These are phyloP conservation scores for Drosophila affinis DNA, from an alignment of 2,888 invertebrate genomes.

Conservation along the genomic window DNA sequence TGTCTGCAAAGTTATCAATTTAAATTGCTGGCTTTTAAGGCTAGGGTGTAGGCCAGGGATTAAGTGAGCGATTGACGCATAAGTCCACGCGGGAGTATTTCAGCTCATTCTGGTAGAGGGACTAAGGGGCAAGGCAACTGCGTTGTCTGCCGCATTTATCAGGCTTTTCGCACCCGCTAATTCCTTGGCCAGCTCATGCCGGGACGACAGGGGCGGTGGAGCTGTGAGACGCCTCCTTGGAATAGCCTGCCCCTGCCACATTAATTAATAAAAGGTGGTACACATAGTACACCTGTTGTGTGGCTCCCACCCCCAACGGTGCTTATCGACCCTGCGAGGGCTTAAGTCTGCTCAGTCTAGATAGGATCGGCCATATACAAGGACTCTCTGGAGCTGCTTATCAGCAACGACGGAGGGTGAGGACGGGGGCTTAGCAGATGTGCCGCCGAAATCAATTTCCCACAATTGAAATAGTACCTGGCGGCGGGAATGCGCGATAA, in stretches of 20 bases:
- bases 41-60: neutral
- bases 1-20: neutral
- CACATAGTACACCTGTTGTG: neutral
- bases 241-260: neutral
- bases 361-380: neutral
- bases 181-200: conserved; percentile 10
- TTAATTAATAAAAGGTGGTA: neutral
- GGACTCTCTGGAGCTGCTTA: conserved; percentile 33
- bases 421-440: conserved; percentile 48
- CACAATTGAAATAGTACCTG: conserved; percentile 27
- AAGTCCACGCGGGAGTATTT: conserved; percentile 12
- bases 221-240: neutral
- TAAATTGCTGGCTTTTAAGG: neutral
- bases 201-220: neutral
- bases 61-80: conserved; percentile 12
- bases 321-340: neutral
- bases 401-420: conserved; percentile 16
- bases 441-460: conserved; percentile 63
- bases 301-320: neutral
- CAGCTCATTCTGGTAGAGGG: conserved; percentile 18
- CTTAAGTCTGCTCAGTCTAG: neutral
- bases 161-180: conserved; percentile 8
- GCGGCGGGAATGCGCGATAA: neutral
- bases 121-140: neutral
- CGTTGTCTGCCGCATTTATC: conserved; percentile 23